These are phyloP conservation scores for Protodeltote pygarga DNA, from an alignment of 2,888 invertebrate species.

Conservation along the genomic window DNA sequence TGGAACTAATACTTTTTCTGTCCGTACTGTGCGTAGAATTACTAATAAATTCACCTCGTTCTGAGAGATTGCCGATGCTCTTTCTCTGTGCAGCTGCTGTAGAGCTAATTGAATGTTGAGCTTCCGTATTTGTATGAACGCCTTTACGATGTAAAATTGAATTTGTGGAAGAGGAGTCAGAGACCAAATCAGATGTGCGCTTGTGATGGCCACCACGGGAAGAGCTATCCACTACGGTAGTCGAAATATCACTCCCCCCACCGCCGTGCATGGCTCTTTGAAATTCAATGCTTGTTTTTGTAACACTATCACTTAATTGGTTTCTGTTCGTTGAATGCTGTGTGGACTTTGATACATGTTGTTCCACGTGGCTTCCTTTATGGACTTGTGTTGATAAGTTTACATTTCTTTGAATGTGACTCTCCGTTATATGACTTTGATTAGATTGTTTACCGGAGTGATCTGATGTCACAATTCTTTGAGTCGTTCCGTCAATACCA, in stretches of 20 bases:
- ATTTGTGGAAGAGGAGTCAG: constrained; percentile 91
- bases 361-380: constrained; percentile 59
- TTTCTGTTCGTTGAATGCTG: constrained; percentile 73
- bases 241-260: constrained; percentile 60
- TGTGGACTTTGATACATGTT: constrained; percentile 61
- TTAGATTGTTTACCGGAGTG: constrained; percentile 49
- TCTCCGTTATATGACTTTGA: constrained; percentile 43
- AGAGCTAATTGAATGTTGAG: constrained; percentile 90
- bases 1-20: constrained; percentile 92
- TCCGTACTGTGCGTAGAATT: constrained; percentile 90
- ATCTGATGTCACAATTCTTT: constrained; percentile 62
- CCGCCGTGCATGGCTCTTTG: constrained; percentile 83
- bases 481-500: constrained; percentile 56
- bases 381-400: constrained; percentile 50
- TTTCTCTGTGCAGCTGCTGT: constrained; percentile 93
- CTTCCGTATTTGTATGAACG: constrained; percentile 89
- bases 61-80: constrained; percentile 92
- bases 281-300: constrained; percentile 85
- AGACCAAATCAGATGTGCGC: constrained; percentile 91
- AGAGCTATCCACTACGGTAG: constrained; percentile 60
- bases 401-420: constrained; percentile 51
- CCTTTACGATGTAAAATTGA: constrained; percentile 93
- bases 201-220: constrained; percentile 88
- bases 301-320: constrained; percentile 79
- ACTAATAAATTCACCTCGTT: constrained; percentile 90